These are phyloP conservation scores for Alethe diademata DNA, from an alignment of 2,113 vertebrate species.

Conservation along the genomic window DNA sequence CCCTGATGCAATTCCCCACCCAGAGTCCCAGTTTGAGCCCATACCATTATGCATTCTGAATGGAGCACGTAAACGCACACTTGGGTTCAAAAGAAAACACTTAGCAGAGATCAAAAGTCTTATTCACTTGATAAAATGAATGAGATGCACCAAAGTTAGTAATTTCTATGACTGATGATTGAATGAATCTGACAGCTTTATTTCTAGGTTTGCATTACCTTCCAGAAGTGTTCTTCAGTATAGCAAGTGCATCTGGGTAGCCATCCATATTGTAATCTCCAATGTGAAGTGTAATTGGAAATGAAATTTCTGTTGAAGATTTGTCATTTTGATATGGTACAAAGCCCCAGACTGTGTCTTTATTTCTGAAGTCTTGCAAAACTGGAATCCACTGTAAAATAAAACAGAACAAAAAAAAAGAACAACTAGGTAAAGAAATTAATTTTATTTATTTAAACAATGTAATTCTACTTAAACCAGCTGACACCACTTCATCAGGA, in stretches of 20 bases:
- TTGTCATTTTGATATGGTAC: conserved; percentile 59
- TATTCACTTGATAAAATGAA: background rate
- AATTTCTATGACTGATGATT: background rate
- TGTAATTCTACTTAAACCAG: background rate
- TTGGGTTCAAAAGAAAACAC: background rate
- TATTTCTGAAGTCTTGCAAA: conserved; percentile 84
- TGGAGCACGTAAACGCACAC: background rate
- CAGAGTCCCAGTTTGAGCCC: background rate
- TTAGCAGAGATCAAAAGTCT: background rate
- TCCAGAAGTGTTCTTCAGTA: conserved; percentile 87
- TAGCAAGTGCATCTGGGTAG: conserved; percentile 92
- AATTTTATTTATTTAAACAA: background rate
- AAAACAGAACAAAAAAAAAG: background rate
- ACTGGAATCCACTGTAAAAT: conserved; percentile 84
- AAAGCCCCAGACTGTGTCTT: conserved; percentile 87
- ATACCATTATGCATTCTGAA: background rate
- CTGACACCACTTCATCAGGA: background rate
- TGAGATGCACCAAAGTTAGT: background rate
- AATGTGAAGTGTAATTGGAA: conserved; percentile 87
- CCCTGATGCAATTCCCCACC: background rate
- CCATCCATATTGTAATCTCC: conserved; percentile 99
- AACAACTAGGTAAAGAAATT: background rate
- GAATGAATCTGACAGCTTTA: background rate
- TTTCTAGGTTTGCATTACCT: conserved; percentile 74
- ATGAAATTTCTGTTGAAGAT: conserved; percentile 27